Evolutionary conservation across 2,797 vertebrate species (phyloP), one percentile per base, ranked within the genome.

Genomic region (Etheostoma perlongum): DNA sequence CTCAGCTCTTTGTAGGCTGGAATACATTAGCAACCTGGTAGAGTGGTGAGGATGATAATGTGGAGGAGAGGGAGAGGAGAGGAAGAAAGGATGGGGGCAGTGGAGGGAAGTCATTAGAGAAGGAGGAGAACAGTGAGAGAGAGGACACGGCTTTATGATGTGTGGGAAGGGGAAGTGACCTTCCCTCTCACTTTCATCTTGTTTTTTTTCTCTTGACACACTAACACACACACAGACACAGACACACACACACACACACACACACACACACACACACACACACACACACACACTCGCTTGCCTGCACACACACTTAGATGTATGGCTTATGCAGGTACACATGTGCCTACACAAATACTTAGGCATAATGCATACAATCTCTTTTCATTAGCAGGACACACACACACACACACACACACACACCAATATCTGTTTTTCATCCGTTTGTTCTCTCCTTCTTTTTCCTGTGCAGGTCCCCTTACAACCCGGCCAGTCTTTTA

Each of bases 401-500:
- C 49, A 73, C 57, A 49, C 51, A 55, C 49, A 51, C 48, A 63
- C 53, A 42, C 13, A 36, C 18, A 4, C 21, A 44, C 62, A 27
- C 30, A n/a, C 67, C 19, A 27, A n/a, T 70, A 15, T 79, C 13
- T 14, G 40, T 78, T 83, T 74, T 79, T 85, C 73, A 85, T 78
- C 42, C 59, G 51, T 42, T 76, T 48, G 36, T 68, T 65, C 14
- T 79, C 59, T 79, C 27, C n/a, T 23, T 40, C 49, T 71, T 49
- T 36, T 54, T 59, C 23, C 23, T 1, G 8, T 69, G 21, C 91
- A 97, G 97, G 92, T 95, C 86, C 94, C 96, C 25, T 93, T 96
- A 59, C 96, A 97, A 90, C 93, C 97, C 3, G 95, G 96, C 83
- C 97, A 98, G 89, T 95, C 97, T 84, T 97, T 97, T 93, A 97